Evolutionary conservation across 2,113 vertebrate species (phyloP).

Genomic region (Oncorhynchus mykiss): DNA sequence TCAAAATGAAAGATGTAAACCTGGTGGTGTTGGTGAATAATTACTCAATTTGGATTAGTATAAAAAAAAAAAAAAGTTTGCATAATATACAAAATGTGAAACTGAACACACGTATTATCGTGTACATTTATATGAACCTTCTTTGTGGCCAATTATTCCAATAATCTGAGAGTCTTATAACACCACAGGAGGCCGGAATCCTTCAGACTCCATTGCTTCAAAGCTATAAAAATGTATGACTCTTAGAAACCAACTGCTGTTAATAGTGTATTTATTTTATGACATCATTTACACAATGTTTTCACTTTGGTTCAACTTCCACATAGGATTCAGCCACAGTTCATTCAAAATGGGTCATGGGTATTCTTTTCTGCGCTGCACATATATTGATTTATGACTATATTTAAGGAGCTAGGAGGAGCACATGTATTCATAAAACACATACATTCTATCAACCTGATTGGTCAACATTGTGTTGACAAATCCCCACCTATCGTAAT

Average conservation of each 20-base stretch:
- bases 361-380: not conserved
- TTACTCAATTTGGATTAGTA: not conserved
- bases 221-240: constrained; percentile 40
- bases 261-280: constrained; percentile 33
- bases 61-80: not conserved
- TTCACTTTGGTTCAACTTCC: constrained; percentile 8
- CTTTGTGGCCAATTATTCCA: constrained; percentile 57
- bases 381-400: not conserved
- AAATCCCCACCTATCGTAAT: not conserved
- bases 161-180: constrained; percentile 53
- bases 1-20: not conserved
- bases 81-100: constrained; percentile 35
- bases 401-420: not conserved
- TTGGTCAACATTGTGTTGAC: not conserved
- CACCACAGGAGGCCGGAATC: constrained; percentile 51
- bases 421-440: not conserved
- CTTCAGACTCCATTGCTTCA: constrained; percentile 40
- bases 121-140: constrained; percentile 61
- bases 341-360: not conserved
- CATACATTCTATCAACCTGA: not conserved
- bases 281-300: constrained; percentile 31
- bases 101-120: constrained; percentile 56
- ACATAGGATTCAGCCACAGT: not conserved
- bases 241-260: constrained; percentile 32
- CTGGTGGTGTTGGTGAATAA: not conserved